Base-by-base conservation (phyloP, 2,797 vertebrate species). In the Leptatherina wallacei region DNA sequence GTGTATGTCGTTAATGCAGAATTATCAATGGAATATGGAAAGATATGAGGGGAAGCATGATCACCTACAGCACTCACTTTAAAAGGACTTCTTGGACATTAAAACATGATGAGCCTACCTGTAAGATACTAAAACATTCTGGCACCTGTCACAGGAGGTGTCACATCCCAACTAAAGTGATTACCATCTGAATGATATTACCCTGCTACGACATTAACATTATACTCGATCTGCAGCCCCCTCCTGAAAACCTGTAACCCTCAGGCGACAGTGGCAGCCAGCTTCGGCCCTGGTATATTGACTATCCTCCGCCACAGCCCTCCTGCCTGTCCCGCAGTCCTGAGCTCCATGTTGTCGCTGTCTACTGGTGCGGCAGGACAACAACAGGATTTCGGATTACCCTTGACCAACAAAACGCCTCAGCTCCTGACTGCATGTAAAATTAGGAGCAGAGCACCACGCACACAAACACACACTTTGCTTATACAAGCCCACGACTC, bases 311-410 rank as follows among this genome's bases (percentile, higher is more conserved):
- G 91, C 91, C 91, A 90, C 91, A 90, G 87, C 89, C 88, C 89
- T 80, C 75, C 84, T 81, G 61, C 77, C 83, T 81, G 87, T 88
- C 89, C 91, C 80, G 85, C 91, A 82, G 88, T 81, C 88, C 89
- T 78, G 70, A 84, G 83, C 88, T 77, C 86, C 89, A 58, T 90
- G 89, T 85, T 88, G 90, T 84, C 82, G 79, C 85, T 89, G 89
- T 89, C 90, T 91, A 63, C 84, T 89, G 92, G 79, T 87, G 87
- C 83, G 69, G 81, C 85, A 85, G 90, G 88, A 91, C 89, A 89
- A 91, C 83, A 86, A 89, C 89, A 75, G 83, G 93, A 89, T 92
- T 92, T 91, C 65, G 82, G 91, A 94, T 94, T 92, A 93, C 81
- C 90, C 87, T 91, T 91, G 88, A 92, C 80, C 83, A 92, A 91